phyloP scores from a whole-genome alignment of 2,888 invertebrate genomes.

The Macroteleia sp. region DNA sequence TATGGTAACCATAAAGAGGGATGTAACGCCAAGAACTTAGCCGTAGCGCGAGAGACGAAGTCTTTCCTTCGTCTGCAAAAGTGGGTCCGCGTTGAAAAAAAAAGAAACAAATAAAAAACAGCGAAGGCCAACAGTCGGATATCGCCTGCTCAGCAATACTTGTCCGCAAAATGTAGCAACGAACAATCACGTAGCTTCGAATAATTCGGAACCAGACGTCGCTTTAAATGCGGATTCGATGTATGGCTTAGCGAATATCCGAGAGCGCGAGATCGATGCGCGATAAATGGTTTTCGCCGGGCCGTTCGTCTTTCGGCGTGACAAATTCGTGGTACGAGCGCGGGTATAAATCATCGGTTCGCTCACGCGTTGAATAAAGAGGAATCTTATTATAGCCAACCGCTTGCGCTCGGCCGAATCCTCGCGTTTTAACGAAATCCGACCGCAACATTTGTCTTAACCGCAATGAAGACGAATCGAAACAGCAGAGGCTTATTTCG shows the following conservation, averaged over 20 bases:
- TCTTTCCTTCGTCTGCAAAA: conserved; percentile 14
- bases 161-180: not conserved
- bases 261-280: conserved; percentile 53
- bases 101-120: too few relatives aligned
- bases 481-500: conserved; percentile 38
- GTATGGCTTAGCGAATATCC: conserved; percentile 32
- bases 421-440: conserved; percentile 61
- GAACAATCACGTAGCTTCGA: not conserved
- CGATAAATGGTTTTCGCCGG: conserved; percentile 59
- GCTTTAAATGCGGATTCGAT: conserved; percentile 41
- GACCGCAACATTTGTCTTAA: conserved; percentile 56
- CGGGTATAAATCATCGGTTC: conserved; percentile 55
- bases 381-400: conserved; percentile 59
- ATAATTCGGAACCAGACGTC: conserved; percentile 19
- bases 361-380: conserved; percentile 56
- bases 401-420: conserved; percentile 29
- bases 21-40: conserved; percentile 36
- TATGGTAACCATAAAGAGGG: conserved; percentile 58
- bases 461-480: conserved; percentile 63
- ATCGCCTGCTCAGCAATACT: conserved; percentile 4
- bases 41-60: conserved; percentile 24
- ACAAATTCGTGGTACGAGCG: conserved; percentile 57
- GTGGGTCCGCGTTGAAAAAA: conserved; percentile 7
- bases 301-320: conserved; percentile 58
- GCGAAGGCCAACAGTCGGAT: not conserved